Conservation (phyloP, 2,113 vertebrate species). For the Apus apus region DNA sequence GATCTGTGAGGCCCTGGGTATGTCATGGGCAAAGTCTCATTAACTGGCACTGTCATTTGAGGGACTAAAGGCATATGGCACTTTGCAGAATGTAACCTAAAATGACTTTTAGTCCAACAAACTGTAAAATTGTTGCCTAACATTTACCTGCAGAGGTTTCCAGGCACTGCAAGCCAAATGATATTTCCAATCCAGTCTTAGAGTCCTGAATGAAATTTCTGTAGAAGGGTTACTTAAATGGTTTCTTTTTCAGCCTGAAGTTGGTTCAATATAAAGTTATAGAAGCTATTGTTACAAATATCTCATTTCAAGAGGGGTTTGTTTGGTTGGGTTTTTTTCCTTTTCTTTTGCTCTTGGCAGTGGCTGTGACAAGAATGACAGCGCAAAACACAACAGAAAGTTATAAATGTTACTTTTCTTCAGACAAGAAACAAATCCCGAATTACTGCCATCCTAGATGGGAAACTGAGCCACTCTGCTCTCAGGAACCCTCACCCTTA, state of each 20-base stretch:
- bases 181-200: neutral
- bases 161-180: neutral
- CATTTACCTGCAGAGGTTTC: neutral
- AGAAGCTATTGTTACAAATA: slow-evolving; percentile 7
- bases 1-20: neutral
- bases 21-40: neutral
- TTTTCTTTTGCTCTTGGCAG: slow-evolving; percentile 16
- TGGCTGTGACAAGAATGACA: slow-evolving; percentile 17
- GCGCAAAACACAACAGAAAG: neutral
- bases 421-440: neutral
- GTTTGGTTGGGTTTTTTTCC: neutral
- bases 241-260: neutral
- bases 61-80: neutral
- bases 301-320: neutral
- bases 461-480: neutral
- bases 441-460: neutral
- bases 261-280: neutral
- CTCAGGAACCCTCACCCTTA: neutral
- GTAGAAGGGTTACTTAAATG: neutral
- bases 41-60: neutral
- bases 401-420: neutral
- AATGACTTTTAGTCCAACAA: neutral
- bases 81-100: neutral
- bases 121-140: neutral
- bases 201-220: neutral